Evolutionary conservation across 1,140 invertebrate genomes (phyloP), one percentile per base, ranked within the genome.

Genomic region (Drosophila littoralis): DNA sequence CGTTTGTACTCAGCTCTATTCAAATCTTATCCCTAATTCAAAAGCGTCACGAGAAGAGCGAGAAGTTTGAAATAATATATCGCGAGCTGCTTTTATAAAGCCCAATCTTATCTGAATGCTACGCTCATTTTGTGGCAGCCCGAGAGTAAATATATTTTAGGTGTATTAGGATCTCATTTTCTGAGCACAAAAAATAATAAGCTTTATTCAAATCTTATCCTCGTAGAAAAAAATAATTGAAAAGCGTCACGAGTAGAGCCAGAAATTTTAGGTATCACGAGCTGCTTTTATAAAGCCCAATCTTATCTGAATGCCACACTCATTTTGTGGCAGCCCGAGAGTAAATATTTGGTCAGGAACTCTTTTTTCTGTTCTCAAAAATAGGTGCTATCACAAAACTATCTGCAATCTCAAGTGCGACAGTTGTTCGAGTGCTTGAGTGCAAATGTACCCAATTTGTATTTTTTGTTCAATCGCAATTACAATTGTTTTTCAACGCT

Each of bases 401-500:
- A 65, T 55, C 28, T 36, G 17, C 5, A 38, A 66, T 58, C 36
- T 57, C 32, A 64, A 64, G 51, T 70, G 6, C 15, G 17, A 54
- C n/a, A 55, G 46, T 46, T 55, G 40, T 55, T 7, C 2, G 32
- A 45, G 38, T 7, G 38, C 2, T 9, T 42, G 12, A 32, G 68
- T 65, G 43, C 69, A 51, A 15, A 7, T 46, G 63, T 7, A 59
- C 69, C n/a, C 42, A 61, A 17, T 28, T 28, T 28, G 5, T 28
- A 22, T 28, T 28, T 17, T 38, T 50, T 10, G 35, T 32, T n/a
- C 42, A 45, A 35, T 12, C 28, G 5, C 43, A 63, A 52, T 61
- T 61, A 46, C 54, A 48, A 69, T 74, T 74, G 65, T 61, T 69
- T 73, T 68, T 74, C 17, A 42, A 38, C 38, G 33, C 32, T 58